Percentiles rank a stretch among this genome's conserved stretches.
Evolutionary conservation across 2,113 vertebrate genomes (phyloP).

Genomic region (Jacana jacana): DNA sequence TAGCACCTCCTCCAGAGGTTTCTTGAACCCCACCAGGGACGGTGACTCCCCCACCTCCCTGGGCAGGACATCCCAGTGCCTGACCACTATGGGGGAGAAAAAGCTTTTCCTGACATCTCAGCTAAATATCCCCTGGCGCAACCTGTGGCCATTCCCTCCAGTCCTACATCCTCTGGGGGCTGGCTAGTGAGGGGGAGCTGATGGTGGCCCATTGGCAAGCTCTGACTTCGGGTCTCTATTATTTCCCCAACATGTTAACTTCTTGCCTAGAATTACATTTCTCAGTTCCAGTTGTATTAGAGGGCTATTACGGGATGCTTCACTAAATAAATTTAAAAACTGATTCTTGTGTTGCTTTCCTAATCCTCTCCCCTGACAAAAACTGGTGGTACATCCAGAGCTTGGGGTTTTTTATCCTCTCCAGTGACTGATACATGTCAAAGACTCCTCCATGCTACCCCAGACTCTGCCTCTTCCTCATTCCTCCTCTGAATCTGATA

Average conservation of each 20-base stretch:
- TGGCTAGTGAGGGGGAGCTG: background rate
- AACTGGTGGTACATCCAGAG: background rate
- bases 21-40: too few species aligned
- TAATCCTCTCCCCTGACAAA: background rate
- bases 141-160: too few species aligned
- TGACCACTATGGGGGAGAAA: too few species aligned
- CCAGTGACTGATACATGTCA: background rate
- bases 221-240: background rate
- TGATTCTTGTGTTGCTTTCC: background rate
- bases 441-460: background rate
- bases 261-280: background rate
- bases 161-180: background rate
- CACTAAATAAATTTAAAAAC: background rate
- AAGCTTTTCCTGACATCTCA: too few species aligned
- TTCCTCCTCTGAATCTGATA: background rate
- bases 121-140: too few species aligned
- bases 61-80: too few species aligned
- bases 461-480: background rate
- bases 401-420: background rate
- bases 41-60: too few species aligned
- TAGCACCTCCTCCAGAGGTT: too few species aligned
- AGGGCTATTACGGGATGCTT: background rate
- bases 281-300: background rate
- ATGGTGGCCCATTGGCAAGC: accelerated
- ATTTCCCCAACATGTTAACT: background rate